Evolutionary conservation across 2,797 vertebrate genomes (phyloP).

Genomic region (Ispidina lecontei): DNA sequence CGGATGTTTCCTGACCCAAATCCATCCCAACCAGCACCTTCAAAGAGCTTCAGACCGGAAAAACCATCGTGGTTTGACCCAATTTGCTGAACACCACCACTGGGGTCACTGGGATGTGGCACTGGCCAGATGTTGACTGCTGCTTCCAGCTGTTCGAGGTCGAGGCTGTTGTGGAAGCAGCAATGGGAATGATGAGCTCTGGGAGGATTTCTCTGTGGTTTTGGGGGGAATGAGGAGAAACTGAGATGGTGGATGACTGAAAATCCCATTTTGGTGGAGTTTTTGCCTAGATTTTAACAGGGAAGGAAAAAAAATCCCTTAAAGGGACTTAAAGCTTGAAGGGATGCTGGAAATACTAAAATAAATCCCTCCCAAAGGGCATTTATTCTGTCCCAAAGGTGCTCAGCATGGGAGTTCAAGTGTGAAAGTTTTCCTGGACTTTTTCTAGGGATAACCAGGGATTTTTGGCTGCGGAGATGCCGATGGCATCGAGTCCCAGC

Average conservation of each 20-base stretch:
- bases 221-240: neutral
- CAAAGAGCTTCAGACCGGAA: rapidly evolving
- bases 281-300: neutral
- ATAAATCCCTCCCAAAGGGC: neutral
- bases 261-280: neutral
- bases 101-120: rapidly evolving
- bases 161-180: neutral
- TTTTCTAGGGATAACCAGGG: neutral
- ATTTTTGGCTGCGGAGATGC: rapidly evolving
- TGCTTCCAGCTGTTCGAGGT: neutral
- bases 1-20: rapidly evolving
- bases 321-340: neutral
- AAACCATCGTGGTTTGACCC: rapidly evolving
- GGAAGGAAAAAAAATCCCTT: rapidly evolving
- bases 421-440: rapidly evolving
- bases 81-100: rapidly evolving
- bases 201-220: rapidly evolving
- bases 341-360: neutral
- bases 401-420: rapidly evolving
- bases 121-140: neutral
- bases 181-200: neutral
- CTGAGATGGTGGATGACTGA: rapidly evolving
- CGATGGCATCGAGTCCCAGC: rapidly evolving
- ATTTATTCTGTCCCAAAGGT: neutral
- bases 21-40: rapidly evolving